phyloP scores from a whole-genome alignment of 2,888 invertebrate species.

The Acanthopleura granulata region DNA sequence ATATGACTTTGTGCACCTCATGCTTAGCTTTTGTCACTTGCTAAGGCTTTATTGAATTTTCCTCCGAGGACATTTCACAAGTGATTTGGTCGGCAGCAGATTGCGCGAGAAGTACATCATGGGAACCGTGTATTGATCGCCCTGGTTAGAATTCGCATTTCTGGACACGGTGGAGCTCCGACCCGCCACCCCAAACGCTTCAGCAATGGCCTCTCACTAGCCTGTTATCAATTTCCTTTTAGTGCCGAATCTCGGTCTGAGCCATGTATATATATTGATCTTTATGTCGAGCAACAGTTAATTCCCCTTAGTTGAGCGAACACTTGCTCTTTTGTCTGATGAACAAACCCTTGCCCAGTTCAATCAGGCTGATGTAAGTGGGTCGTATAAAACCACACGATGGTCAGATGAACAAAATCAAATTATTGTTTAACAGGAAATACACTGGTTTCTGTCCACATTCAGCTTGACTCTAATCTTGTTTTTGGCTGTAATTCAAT shows the following conservation, averaged over 20 bases:
- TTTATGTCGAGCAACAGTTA: not conserved
- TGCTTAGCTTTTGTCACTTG: constrained; percentile 15
- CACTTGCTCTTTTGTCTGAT: not conserved
- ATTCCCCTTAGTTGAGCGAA: not conserved
- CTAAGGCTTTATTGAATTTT: constrained; percentile 3
- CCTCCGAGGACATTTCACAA: constrained; percentile 3
- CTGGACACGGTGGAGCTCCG: no score
- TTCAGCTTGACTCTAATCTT: no score
- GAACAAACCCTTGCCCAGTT: not conserved
- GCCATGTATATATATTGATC: constrained; percentile 10
- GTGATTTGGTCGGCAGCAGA: not conserved
- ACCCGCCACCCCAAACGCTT: not conserved
- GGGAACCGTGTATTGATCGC: not conserved
- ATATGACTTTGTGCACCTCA: not conserved
- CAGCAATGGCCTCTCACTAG: not conserved
- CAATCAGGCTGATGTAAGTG: not conserved
- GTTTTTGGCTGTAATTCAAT: no score
- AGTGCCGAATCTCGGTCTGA: not conserved
- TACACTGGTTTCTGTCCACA: not conserved
- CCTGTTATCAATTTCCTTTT: constrained; percentile 16
- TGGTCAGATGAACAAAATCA: not conserved
- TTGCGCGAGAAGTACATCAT: constrained; percentile 3
- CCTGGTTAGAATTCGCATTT: no score
- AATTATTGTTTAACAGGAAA: constrained; percentile 8
- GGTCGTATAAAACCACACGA: not conserved